These are phyloP conservation scores for Rhombomys opimus DNA, from an alignment of 2,113 vertebrate species.

Conservation along the genomic window DNA sequence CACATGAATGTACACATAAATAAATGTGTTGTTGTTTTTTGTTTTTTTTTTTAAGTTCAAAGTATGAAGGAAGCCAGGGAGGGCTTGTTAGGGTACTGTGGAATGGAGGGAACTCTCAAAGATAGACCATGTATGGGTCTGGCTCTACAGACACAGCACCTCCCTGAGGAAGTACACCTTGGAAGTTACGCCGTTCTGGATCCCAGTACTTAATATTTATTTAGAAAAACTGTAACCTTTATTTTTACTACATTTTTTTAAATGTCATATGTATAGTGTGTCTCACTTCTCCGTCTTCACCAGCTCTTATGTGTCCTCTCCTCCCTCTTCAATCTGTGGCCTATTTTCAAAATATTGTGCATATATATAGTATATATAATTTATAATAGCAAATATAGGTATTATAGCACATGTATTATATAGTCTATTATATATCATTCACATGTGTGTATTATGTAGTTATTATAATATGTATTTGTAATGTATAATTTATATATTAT, in stretches of 20 bases:
- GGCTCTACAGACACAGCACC: neutral
- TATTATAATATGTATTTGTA: too few relatives aligned
- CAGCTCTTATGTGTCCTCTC: neutral
- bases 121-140: neutral
- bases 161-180: neutral
- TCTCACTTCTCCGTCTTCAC: neutral
- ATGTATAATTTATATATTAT: too few relatives aligned
- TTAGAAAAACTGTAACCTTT: neutral
- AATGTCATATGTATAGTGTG: neutral
- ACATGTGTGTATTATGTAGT: too few relatives aligned
- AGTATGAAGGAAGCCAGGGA: neutral
- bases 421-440: too few relatives aligned
- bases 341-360: neutral
- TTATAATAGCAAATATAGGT: too few relatives aligned
- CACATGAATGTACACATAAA: neutral
- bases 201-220: neutral
- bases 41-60: neutral
- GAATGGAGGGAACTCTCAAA: neutral
- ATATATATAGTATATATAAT: neutral
- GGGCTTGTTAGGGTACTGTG: accelerated
- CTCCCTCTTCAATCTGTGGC: neutral
- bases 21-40: neutral
- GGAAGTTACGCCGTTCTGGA: neutral
- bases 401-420: too few relatives aligned
- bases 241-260: neutral